Evolutionary conservation across 2,888 invertebrate species (phyloP), one percentile per base, ranked within the genome.

Genomic region (Pristionchus entomophagus): DNA sequence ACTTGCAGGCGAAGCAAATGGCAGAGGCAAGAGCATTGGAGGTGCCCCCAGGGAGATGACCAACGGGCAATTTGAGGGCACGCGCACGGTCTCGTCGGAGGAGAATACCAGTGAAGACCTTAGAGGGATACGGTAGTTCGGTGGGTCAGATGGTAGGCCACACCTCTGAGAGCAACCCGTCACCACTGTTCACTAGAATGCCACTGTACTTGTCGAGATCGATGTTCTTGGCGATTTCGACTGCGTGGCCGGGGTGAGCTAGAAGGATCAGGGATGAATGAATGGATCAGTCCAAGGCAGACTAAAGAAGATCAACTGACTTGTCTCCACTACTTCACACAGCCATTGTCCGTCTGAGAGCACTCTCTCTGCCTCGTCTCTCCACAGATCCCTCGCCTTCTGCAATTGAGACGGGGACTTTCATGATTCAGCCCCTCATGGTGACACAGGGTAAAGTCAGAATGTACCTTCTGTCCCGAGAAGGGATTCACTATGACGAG

Each of bases 41-140:
- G 3, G 98, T 98, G 45, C 99, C 99, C 91, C 97, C 97, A 0
- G 99, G 98, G 92, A 99, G 95, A 87, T 97, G 96, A 4, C 97
- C 97, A 19, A 99, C 94, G 0, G 97, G 96, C 86, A 96, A 95
- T 91, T 96, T 96, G 29, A 96, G 95, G 0, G 96, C 96, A 87
- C 95, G 95, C 88, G 96, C 95, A 97, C 97, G 97, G 94, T 99
- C 98, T 86, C 95, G 94, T 38, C 98, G 95, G 92, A 96, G 96
- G 94, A 98, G 96, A 93, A 98, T 95, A 29, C 98, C 98, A 94
- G 98, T 98, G 73, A 95, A 92, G 17, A 88, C 85, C 87, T 87
- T 41, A 2, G 94, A 94, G 94, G 93, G 87, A 26, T 86, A 59
- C 62, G 38, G 38, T 69, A 59, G 29, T 49, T 85, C 26, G 86